phyloP scores from a whole-genome alignment of 2,797 vertebrate genomes.

The Manis pentadactyla region DNA sequence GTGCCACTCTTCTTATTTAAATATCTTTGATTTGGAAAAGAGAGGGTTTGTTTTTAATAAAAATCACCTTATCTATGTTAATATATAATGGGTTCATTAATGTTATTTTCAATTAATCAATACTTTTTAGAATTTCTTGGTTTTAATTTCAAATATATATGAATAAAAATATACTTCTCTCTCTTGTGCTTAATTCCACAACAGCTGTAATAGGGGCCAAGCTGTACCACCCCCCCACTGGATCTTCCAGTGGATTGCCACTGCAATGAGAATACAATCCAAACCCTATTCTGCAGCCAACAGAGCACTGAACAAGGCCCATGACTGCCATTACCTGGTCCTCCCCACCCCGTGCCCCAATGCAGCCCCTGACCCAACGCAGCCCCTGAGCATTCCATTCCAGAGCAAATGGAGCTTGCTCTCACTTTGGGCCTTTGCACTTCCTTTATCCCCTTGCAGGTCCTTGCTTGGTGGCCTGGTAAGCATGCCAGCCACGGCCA shows the following conservation, averaged over 20 bases:
- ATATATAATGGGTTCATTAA: background rate
- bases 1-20: background rate
- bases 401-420: background rate
- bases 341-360: background rate
- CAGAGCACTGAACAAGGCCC: background rate
- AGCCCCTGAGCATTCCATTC: accelerated
- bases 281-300: background rate
- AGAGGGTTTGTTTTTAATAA: background rate
- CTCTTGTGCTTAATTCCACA: background rate
- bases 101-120: slow-evolving; percentile 3
- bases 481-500: accelerated
- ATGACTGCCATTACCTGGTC: accelerated
- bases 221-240: background rate
- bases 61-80: background rate
- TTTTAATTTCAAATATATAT: background rate
- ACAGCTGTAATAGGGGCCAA: background rate
- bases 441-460: background rate
- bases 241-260: background rate
- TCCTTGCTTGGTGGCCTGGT: background rate
- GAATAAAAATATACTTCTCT: background rate
- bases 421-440: background rate
- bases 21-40: slow-evolving; percentile 27
- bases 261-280: background rate
- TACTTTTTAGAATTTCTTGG: background rate
- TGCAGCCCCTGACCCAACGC: background rate